phyloP scores from a whole-genome alignment of 2,797 vertebrate species.

The Lerista edwardsae region DNA sequence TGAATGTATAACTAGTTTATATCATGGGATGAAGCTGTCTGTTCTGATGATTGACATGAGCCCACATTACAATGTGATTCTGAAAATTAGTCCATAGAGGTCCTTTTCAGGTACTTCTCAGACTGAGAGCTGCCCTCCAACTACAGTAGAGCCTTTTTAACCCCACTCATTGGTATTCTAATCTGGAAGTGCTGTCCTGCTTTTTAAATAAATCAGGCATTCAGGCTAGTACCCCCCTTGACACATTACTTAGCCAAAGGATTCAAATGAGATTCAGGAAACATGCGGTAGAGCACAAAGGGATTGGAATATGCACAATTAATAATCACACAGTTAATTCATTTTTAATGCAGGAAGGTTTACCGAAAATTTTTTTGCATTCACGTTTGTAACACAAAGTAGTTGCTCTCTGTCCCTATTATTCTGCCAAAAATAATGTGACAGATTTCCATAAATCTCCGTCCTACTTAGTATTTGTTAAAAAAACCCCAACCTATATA shows the following conservation, averaged over 20 bases:
- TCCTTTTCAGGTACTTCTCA: slow-evolving; percentile 94
- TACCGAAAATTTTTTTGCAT: slow-evolving; percentile 84
- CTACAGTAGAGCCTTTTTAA: slow-evolving; percentile 99
- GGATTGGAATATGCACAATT: slow-evolving; percentile 99
- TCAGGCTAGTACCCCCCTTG: slow-evolving; percentile 92
- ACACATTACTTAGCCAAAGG: slow-evolving; percentile 96
- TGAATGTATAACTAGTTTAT: slow-evolving; percentile 96
- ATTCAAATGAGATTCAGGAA: slow-evolving; percentile 98
- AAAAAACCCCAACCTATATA: too few species aligned
- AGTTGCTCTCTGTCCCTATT: slow-evolving; percentile 76
- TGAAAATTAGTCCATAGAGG: slow-evolving; percentile 99
- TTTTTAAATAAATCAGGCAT: slow-evolving; percentile 99
- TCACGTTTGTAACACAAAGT: slow-evolving; percentile 81
- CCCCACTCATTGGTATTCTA: slow-evolving; percentile 99
- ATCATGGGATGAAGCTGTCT: slow-evolving; percentile 99
- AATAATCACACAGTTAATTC: slow-evolving; percentile 99
- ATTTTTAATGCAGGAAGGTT: slow-evolving; percentile 92
- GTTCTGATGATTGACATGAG: slow-evolving; percentile 99
- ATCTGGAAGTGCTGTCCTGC: slow-evolving; percentile 91
- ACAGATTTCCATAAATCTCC: slow-evolving; percentile 65
- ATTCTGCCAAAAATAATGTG: slow-evolving; percentile 71
- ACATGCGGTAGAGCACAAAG: slow-evolving; percentile 96
- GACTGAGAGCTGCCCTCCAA: slow-evolving; percentile 96
- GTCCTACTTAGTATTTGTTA: slow-evolving; percentile 4
- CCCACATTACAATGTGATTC: slow-evolving; percentile 99